Evolutionary conservation across 2,888 invertebrate genomes (phyloP), one percentile per base, ranked within the genome.

Genomic region (Stenoptilia bipunctidactyla): DNA sequence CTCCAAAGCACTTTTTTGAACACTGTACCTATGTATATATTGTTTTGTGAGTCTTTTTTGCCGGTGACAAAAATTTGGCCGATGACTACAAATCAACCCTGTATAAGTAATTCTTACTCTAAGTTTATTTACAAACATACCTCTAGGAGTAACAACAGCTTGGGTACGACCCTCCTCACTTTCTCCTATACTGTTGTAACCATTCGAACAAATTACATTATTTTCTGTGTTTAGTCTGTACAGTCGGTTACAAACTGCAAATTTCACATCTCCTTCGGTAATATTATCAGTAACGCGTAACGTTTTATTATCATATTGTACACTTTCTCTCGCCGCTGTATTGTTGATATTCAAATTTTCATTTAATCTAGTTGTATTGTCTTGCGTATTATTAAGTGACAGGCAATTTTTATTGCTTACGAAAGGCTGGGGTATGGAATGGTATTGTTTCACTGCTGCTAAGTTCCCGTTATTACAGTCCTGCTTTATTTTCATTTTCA

Each of bases 401-500:
- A 55, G 49, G 73, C 70, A 69, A 49, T 49, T 54, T 38, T 57
- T 59, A 43, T 55, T 56, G 38, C 56, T 30, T 5, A 25, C 5
- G 20, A 20, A 20, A 3, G 20, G 20, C 20, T 20, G 20, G 3
- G 4, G 30, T 30, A 30, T 4, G 30, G 9, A 30, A 6, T 25
- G 25, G 30, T 30, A 30, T 10, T 30, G 50, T 40, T 60, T 58
- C 40, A 58, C 53, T 39, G 59, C 45, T 40, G 57, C 52, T 44
- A 71, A 49, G 57, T 79, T 79, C 46, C 80, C 79, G 53, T 80
- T 80, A 45, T 75, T 71, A 60, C 45, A 51, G 43, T 50, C 55
- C 45, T 53, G 61, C 53, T 62, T 60, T 58, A 79, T 69, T 66
- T 60, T 73, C 82, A 82, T 82, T 59, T 49, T 73, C 68, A 63